Conservation (phyloP, 2,113 vertebrate genomes). For the Nannospalax galili region DNA sequence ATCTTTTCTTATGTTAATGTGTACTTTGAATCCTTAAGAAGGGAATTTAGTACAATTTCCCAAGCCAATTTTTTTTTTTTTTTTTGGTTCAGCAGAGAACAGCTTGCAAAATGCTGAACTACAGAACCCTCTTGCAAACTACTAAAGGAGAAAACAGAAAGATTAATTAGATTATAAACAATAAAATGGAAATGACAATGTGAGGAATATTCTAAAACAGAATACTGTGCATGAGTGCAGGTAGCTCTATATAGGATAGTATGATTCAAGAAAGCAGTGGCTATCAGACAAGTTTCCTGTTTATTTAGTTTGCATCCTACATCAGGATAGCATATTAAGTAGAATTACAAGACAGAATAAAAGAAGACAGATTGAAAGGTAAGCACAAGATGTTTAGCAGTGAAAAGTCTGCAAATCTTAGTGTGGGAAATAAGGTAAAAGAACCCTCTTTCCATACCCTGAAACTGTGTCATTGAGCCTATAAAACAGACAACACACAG, state of each 20-base stretch:
- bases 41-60: constrained; percentile 61
- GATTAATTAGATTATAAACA: constrained; percentile 6
- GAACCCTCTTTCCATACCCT: neutral
- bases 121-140: constrained; percentile 53
- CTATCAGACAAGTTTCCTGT: neutral
- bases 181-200: neutral
- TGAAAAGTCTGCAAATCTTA: constrained; percentile 14
- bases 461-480: neutral
- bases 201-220: neutral
- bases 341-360: neutral
- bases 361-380: constrained; percentile 4
- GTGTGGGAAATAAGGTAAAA: neutral
- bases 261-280: neutral
- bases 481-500: neutral
- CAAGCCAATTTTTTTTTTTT: constrained; percentile 50
- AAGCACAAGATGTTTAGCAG: neutral
- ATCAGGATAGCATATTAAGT: neutral
- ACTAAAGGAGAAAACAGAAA: neutral
- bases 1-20: constrained; percentile 80
- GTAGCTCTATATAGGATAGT: neutral
- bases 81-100: constrained; percentile 58
- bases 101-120: constrained; percentile 14
- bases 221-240: neutral
- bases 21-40: constrained; percentile 65
- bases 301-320: neutral